Conservation (phyloP, 1,140 invertebrate genomes). For the Drosophila prosaltans region DNA sequence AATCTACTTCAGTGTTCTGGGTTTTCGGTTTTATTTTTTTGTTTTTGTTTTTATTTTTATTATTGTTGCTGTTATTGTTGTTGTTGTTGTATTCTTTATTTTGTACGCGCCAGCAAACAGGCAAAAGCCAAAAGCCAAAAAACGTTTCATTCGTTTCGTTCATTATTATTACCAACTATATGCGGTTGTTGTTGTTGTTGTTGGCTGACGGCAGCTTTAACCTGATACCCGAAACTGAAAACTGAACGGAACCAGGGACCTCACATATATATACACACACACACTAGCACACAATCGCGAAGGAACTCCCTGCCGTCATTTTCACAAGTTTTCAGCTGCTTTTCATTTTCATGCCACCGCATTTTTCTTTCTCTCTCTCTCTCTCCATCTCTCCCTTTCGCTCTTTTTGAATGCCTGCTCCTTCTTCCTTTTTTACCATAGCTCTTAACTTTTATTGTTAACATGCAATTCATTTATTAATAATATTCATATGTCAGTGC, state of each 20-base stretch:
- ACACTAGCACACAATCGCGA: not conserved
- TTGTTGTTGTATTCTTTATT: not conserved
- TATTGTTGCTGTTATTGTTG: constrained; percentile 29
- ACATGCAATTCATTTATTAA: constrained; percentile 81
- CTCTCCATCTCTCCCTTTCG: constrained; percentile 24
- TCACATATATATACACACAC: constrained; percentile 18
- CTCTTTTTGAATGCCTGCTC: constrained; percentile 28
- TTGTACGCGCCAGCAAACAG: constrained; percentile 36
- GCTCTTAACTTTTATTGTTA: constrained; percentile 78
- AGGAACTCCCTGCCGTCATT: constrained; percentile 36
- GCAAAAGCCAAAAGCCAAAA: constrained; percentile 52
- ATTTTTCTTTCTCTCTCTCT: constrained; percentile 31
- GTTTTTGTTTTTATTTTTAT: constrained; percentile 15
- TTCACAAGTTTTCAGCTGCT: constrained; percentile 71
- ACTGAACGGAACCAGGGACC: constrained; percentile 60
- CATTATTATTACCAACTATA: constrained; percentile 80
- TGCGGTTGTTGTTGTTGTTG: constrained; percentile 46
- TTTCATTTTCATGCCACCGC: constrained; percentile 61
- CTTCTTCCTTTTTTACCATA: constrained; percentile 18
- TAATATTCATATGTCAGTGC: constrained; percentile 76
- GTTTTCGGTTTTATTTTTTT: not conserved
- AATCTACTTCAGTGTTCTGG: constrained; percentile 62
- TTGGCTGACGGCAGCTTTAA: constrained; percentile 47
- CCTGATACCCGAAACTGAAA: constrained; percentile 73
- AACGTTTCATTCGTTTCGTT: constrained; percentile 66